Conservation (phyloP, 37 sponge, comb jelly and placozoan genomes). For the Cliona cf. orientalis region DNA sequence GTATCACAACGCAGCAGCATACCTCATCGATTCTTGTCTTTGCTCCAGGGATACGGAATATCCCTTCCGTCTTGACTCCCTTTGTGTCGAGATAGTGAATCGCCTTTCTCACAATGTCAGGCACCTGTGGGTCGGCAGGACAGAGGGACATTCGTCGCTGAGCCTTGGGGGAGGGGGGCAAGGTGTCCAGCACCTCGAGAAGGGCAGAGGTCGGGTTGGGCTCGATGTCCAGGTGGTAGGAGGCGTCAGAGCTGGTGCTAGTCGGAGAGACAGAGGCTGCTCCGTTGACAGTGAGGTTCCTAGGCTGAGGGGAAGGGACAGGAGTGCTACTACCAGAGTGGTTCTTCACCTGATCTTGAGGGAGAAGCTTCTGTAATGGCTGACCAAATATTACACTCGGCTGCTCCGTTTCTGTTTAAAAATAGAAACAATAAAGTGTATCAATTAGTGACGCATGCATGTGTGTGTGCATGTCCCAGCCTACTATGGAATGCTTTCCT, state of each 20-base stretch:
- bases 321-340: slow-evolving; percentile 6
- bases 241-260: slow-evolving; percentile 25
- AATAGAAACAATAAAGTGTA: neutral
- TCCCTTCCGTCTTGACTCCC: slow-evolving; percentile 76
- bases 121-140: slow-evolving; percentile 56
- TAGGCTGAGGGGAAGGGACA: neutral
- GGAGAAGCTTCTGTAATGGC: slow-evolving; percentile 32
- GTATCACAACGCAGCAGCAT: neutral
- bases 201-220: neutral
- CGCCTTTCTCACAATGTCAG: slow-evolving; percentile 65
- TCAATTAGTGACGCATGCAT: too few relatives aligned
- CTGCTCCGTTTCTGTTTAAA: neutral
- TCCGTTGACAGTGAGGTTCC: neutral
- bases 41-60: slow-evolving; percentile 80
- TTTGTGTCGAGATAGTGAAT: slow-evolving; percentile 71
- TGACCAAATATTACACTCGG: slow-evolving; percentile 61
- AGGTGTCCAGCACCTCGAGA: slow-evolving; percentile 12
- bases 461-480: too few relatives aligned
- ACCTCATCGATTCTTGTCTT: slow-evolving; percentile 72
- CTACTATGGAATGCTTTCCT: too few relatives aligned
- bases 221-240: neutral
- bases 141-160: slow-evolving; percentile 30
- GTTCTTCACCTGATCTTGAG: slow-evolving; percentile 6
- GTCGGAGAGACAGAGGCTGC: slow-evolving; percentile 32
- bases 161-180: slow-evolving; percentile 12